Evolutionary conservation across 2,888 invertebrate species (phyloP).

Genomic region (Tiliacea citrago): DNA sequence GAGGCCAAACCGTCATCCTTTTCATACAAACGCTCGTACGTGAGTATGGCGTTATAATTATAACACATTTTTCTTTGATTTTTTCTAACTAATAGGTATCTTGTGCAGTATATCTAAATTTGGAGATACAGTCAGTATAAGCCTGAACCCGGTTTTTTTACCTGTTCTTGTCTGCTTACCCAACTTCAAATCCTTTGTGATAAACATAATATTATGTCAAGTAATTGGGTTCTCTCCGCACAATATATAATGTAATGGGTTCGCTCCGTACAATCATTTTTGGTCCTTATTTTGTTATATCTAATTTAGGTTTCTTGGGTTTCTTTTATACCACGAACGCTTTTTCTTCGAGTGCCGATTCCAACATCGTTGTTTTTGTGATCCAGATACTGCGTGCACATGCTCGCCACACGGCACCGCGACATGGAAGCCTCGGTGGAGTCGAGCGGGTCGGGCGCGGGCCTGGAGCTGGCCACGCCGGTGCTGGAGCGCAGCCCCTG

Average conservation of each 20-base stretch:
- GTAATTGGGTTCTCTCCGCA: not conserved
- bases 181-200: not conserved
- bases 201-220: not conserved
- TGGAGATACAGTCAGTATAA: too few relatives aligned
- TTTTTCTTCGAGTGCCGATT: not conserved
- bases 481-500: conserved; percentile 89
- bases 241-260: too few relatives aligned
- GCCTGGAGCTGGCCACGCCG: conserved; percentile 94
- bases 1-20: too few relatives aligned
- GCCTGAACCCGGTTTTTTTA: too few relatives aligned
- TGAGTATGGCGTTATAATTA: too few relatives aligned
- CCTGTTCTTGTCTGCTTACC: not conserved
- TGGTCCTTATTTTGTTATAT: not conserved
- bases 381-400: conserved; percentile 85
- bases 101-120: too few relatives aligned
- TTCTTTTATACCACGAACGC: not conserved
- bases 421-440: conserved; percentile 80
- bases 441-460: conserved; percentile 79
- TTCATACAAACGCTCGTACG: too few relatives aligned
- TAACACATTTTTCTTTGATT: too few relatives aligned
- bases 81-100: too few relatives aligned
- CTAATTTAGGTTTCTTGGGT: not conserved
- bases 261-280: not conserved
- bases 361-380: not conserved
- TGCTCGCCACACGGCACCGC: conserved; percentile 90